Evolutionary conservation across 2,113 vertebrate genomes (phyloP), one percentile per base, ranked within the genome.

Genomic region (Scomber japonicus): DNA sequence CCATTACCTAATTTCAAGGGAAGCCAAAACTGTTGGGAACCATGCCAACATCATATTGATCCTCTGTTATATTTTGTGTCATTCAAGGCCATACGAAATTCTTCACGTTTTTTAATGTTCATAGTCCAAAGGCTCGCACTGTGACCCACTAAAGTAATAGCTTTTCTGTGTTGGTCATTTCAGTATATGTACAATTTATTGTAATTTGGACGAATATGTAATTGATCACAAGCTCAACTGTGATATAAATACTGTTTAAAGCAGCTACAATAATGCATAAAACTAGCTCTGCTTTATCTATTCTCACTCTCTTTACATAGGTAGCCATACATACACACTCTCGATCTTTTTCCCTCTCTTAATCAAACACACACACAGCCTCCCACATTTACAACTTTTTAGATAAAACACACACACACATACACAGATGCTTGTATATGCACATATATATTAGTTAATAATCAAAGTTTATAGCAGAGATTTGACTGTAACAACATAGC

Each of bases 371-470:
- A 48, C 50, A 24, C 17, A 1, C 16, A 17, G 15, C 27, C 51
- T 31, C 44, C 50, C 53, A 19, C 17, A 11, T 72, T 66, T 71
- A 72, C 16, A 27, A 30, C 56, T 21, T 35, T 14, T 48, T 7
- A 67, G 45, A 82, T 57, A 75, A 21, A 75, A 21, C 51, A 44
- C n/a, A 1, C 5, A 16, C 46, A 54, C 55, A 49, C 31, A 44
- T 13, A 24, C 11, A 17, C 27, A 9, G 49, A 67, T 15, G 3
- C 31, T 24, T 11, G 7, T 54, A 30, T 10, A n/a, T 45, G n/a
- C 17, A 45, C 7, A 24, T 51, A 14, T 81, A 86, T 82, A 85
- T 74, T 46, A 69, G 30, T 75, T 60, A 87, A 87, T 80, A 81
- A 21, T 60, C 9, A 11, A 8, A n/a, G 56, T 81, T 89, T 80